A percentile compares a stretch with the other conserved stretches of the same genome.
Conservation (phyloP, 2,113 vertebrate species). For the Gambusia holbrooki region DNA sequence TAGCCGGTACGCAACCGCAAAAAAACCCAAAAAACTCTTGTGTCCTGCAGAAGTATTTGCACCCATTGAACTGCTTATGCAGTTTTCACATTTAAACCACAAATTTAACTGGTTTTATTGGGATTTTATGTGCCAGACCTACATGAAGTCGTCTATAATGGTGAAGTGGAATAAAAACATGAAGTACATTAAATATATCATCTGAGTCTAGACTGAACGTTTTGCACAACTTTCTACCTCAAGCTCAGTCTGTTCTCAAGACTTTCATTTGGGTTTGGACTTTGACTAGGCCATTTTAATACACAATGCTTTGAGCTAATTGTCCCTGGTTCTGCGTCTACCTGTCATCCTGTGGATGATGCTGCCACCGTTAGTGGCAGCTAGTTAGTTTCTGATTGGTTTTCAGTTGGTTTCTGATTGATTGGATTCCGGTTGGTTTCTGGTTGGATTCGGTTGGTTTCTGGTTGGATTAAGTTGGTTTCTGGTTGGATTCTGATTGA, state of each 20-base stretch:
- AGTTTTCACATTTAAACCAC: too few relatives aligned
- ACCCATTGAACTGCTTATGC: too few relatives aligned
- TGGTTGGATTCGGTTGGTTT: too few relatives aligned
- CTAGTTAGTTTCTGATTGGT: too few relatives aligned
- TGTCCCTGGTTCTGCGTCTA: not conserved
- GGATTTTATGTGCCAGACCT: not conserved
- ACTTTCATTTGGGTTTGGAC: not conserved
- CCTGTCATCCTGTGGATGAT: too few relatives aligned
- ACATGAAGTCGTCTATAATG: not conserved
- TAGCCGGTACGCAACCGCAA: not conserved
- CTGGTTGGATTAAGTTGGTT: rapidly evolving
- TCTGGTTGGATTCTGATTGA: too few relatives aligned
- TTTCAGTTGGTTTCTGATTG: too few relatives aligned
- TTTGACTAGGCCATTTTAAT: not conserved
- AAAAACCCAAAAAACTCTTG: too few relatives aligned
- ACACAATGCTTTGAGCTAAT: not conserved
- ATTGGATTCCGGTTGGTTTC: too few relatives aligned
- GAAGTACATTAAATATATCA: too few relatives aligned
- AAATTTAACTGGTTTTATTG: not conserved
- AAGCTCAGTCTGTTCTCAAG: not conserved
- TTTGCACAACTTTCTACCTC: not conserved
- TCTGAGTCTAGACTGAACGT: not conserved
- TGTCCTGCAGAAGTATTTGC: too few relatives aligned
- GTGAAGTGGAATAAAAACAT: not conserved
- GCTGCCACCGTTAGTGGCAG: too few relatives aligned